Percentiles rank a stretch among this genome's conserved stretches.
These are phyloP conservation scores for Cepaea nemoralis DNA, from an alignment of 1,140 invertebrate species.

Conservation along the genomic window DNA sequence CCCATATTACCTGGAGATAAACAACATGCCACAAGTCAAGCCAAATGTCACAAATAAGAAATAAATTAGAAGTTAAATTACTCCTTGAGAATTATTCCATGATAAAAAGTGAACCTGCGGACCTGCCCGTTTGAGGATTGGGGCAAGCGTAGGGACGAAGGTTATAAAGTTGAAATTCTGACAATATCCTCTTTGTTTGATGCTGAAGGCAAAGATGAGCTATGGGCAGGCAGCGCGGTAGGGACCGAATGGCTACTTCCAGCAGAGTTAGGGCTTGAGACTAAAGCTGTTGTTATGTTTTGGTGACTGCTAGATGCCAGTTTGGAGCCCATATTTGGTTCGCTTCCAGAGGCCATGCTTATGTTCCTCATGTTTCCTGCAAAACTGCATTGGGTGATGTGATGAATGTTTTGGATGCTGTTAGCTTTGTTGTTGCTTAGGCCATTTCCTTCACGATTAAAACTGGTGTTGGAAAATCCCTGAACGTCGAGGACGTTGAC, in stretches of 20 bases:
- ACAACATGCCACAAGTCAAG: too few species aligned
- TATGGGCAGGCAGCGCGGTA: background rate
- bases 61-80: too few species aligned
- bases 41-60: too few species aligned
- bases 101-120: too few species aligned
- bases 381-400: background rate
- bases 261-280: conserved; percentile 25
- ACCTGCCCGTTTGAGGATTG: background rate
- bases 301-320: conserved; percentile 20
- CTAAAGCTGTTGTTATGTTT: conserved; percentile 26
- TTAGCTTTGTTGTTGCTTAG: conserved; percentile 23
- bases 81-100: too few species aligned
- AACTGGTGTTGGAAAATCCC: conserved; percentile 34
- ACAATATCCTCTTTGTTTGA: conserved; percentile 32
- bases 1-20: too few species aligned
- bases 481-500: conserved; percentile 31
- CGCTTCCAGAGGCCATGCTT: background rate
- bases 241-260: conserved; percentile 18
- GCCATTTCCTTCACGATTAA: background rate
- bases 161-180: conserved; percentile 38
- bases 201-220: conserved; percentile 20
- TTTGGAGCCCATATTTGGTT: conserved; percentile 34
- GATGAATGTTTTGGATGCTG: conserved; percentile 33
- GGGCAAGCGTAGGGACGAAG: background rate
- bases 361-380: background rate